These are phyloP conservation scores for Abscondita cerata DNA, from an alignment of 2,888 invertebrate species.

Conservation along the genomic window DNA sequence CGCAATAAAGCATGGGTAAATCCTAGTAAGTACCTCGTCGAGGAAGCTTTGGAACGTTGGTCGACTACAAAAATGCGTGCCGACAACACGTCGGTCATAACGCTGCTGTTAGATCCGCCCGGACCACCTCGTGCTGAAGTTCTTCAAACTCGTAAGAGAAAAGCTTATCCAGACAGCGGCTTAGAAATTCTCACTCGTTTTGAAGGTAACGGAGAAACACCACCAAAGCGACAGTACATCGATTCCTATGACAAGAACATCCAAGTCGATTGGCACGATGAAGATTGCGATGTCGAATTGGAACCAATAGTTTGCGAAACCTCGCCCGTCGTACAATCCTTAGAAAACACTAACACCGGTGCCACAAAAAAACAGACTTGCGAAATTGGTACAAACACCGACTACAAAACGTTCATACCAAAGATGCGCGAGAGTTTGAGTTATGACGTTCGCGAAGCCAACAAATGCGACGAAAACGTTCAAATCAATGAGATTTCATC, in stretches of 20 bases:
- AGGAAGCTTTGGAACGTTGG: conserved; percentile 82
- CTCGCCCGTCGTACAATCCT: conserved; percentile 8
- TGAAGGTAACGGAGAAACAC: conserved; percentile 13
- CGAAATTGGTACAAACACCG: conserved; percentile 23
- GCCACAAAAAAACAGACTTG: neutral
- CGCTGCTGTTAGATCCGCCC: conserved; percentile 89
- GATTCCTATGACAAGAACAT: neutral
- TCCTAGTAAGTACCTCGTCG: conserved; percentile 90
- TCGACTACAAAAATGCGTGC: conserved; percentile 85
- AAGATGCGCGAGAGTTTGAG: conserved; percentile 51
- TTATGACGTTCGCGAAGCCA: conserved; percentile 46
- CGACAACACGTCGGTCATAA: conserved; percentile 95
- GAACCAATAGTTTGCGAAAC: conserved; percentile 1
- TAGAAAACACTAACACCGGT: neutral
- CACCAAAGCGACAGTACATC: conserved; percentile 16
- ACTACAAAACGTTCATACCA: conserved; percentile 42
- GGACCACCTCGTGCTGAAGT: conserved; percentile 78
- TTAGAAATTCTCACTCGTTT: conserved; percentile 55
- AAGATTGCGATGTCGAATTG: neutral
- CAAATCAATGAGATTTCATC: conserved; percentile 75
- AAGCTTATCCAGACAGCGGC: conserved; percentile 46
- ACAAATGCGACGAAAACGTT: conserved; percentile 53
- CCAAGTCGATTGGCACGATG: conserved; percentile 11
- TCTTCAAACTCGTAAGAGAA: conserved; percentile 54
- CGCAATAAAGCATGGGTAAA: conserved; percentile 73